A percentile compares a stretch with the other conserved stretches of the same genome.
Evolutionary conservation across 2,113 vertebrate genomes (phyloP).

Genomic region (Ictidomys tridecemlineatus): DNA sequence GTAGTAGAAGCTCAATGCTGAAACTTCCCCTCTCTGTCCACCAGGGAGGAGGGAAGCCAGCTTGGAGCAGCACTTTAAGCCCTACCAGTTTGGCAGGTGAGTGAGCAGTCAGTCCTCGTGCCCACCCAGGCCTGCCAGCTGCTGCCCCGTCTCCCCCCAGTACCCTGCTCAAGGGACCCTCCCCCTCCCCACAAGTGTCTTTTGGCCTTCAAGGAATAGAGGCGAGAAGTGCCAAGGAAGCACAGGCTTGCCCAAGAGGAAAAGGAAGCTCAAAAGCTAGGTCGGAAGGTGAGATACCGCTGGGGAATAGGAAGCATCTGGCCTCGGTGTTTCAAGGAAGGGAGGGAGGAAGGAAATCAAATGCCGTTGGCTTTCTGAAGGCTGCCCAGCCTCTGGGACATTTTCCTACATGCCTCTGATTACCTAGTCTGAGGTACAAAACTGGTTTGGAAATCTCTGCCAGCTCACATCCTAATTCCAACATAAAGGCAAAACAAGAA

Average conservation of each 20-base stretch:
- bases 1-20: neutral
- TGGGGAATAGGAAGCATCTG: neutral
- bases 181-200: too few relatives aligned
- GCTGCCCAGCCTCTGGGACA: neutral
- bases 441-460: neutral
- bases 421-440: neutral
- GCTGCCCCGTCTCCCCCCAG: neutral
- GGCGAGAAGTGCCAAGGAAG: neutral
- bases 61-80: neutral
- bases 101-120: rapidly evolving
- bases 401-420: neutral
- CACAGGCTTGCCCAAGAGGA: neutral
- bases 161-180: neutral
- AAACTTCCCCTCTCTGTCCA: too few relatives aligned
- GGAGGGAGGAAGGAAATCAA: slow-evolving; percentile 39
- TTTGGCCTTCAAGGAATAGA: neutral
- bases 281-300: neutral
- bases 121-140: neutral
- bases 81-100: neutral
- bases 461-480: neutral
- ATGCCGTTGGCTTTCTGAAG: neutral
- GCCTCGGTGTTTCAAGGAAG: neutral
- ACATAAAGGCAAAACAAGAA: neutral
- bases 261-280: slow-evolving; percentile 14
- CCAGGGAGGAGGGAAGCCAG: neutral